These are phyloP conservation scores for Entomobrya proxima DNA, from an alignment of 2,888 invertebrate genomes.

Conservation along the genomic window DNA sequence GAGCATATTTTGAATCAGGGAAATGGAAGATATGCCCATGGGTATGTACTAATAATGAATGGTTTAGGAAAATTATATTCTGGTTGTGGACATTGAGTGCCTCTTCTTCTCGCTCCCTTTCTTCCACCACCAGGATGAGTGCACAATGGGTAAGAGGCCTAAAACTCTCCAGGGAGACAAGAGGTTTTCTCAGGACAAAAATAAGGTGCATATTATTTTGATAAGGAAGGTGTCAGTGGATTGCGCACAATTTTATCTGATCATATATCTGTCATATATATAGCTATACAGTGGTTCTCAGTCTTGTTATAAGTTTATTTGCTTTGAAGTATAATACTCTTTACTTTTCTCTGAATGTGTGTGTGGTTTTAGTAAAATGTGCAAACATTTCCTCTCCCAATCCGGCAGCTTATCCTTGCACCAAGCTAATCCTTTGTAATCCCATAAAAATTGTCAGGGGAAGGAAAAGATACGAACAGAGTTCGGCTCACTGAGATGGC, in stretches of 20 bases:
- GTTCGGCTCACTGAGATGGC: too few species aligned
- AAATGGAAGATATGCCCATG: too few species aligned
- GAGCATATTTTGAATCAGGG: too few species aligned
- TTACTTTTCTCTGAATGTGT: background rate
- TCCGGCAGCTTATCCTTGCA: constrained; percentile 54
- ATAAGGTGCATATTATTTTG: background rate
- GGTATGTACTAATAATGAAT: background rate
- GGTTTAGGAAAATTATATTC: background rate
- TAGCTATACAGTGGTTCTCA: background rate
- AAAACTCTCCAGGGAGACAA: background rate
- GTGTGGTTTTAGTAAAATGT: constrained; percentile 41
- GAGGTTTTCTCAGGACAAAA: background rate
- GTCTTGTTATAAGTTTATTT: too few species aligned
- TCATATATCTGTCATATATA: background rate
- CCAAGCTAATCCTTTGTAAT: constrained; percentile 64
- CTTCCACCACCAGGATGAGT: background rate
- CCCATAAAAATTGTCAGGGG: constrained; percentile 54
- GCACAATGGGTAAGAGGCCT: background rate
- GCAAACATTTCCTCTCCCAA: constrained; percentile 48
- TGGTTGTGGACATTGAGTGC: background rate
- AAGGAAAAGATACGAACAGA: too few species aligned
- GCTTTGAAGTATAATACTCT: background rate
- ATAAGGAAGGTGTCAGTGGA: background rate
- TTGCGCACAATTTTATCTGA: too few species aligned
- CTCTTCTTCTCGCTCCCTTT: background rate